These are phyloP conservation scores for Melanogrammus aeglefinus DNA, from an alignment of 2,797 vertebrate genomes.

Conservation along the genomic window DNA sequence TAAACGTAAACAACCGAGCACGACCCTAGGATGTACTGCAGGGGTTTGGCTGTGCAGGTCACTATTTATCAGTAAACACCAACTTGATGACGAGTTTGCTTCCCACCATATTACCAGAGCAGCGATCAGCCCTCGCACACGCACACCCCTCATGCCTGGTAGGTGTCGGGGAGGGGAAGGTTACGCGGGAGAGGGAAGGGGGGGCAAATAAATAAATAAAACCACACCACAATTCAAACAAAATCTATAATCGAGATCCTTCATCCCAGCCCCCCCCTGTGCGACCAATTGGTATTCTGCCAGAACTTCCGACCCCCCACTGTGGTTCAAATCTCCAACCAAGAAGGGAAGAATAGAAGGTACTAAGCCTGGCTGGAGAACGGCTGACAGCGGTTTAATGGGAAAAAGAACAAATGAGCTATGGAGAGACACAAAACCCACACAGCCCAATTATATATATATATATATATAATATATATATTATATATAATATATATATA, in stretches of 20 bases:
- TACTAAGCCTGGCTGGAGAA: slow-evolving; percentile 75
- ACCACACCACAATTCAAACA: slow-evolving; percentile 65
- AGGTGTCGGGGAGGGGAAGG: slow-evolving; percentile 48
- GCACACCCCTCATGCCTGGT: slow-evolving; percentile 38
- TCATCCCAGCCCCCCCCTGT: slow-evolving; percentile 66
- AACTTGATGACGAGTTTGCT: slow-evolving; percentile 36
- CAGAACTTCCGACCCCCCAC: slow-evolving; percentile 73
- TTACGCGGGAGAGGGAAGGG: slow-evolving; percentile 15
- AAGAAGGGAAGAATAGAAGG: slow-evolving; percentile 75
- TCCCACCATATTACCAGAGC: slow-evolving; percentile 37
- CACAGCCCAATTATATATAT: background rate
- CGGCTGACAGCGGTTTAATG: slow-evolving; percentile 77
- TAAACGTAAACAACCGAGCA: slow-evolving; percentile 51
- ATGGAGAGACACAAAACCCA: slow-evolving; percentile 69
- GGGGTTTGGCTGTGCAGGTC: slow-evolving; percentile 21
- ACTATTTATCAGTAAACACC: slow-evolving; percentile 58
- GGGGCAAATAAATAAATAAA: slow-evolving; percentile 4
- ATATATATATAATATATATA: background rate
- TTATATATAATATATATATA: background rate
- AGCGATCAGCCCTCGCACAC: slow-evolving; percentile 18
- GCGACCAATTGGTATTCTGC: slow-evolving; percentile 81
- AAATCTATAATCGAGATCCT: slow-evolving; percentile 82
- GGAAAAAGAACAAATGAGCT: slow-evolving; percentile 78
- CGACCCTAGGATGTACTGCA: background rate
- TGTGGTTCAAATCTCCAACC: slow-evolving; percentile 77